These are phyloP conservation scores for Deilephila porcellus DNA, from an alignment of 2,888 invertebrate species.

Conservation along the genomic window DNA sequence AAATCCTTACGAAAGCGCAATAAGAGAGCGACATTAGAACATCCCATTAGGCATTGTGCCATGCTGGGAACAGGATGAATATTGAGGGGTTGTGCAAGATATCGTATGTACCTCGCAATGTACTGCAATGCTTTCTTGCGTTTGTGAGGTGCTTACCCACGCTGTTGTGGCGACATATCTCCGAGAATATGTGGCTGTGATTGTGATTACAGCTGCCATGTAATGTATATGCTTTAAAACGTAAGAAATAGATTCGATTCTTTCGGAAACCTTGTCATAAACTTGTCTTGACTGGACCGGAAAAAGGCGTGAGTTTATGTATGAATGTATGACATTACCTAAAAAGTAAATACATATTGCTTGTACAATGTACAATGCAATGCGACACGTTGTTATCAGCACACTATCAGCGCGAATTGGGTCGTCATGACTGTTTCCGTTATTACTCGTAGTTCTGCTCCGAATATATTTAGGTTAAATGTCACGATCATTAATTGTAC, in stretches of 20 bases:
- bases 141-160: background rate
- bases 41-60: background rate
- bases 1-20: background rate
- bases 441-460: background rate
- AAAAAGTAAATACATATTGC: background rate
- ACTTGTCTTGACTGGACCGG: no score
- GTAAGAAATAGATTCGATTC: no score
- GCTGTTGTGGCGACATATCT: background rate
- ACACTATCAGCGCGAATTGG: background rate
- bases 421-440: constrained; percentile 19
- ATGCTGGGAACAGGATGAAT: background rate
- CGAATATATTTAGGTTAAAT: background rate
- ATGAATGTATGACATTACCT: no score
- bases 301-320: no score
- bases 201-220: no score
- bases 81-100: background rate
- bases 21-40: background rate
- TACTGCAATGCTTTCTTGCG: background rate
- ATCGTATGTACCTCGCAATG: background rate
- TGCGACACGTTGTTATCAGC: background rate
- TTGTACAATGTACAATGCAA: background rate
- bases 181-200: no score
- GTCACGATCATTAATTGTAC: constrained; percentile 2
- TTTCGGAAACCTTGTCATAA: no score
- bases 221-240: no score